phyloP scores from a whole-genome alignment of 2,888 invertebrate species.

The Chrysolina haemoptera region DNA sequence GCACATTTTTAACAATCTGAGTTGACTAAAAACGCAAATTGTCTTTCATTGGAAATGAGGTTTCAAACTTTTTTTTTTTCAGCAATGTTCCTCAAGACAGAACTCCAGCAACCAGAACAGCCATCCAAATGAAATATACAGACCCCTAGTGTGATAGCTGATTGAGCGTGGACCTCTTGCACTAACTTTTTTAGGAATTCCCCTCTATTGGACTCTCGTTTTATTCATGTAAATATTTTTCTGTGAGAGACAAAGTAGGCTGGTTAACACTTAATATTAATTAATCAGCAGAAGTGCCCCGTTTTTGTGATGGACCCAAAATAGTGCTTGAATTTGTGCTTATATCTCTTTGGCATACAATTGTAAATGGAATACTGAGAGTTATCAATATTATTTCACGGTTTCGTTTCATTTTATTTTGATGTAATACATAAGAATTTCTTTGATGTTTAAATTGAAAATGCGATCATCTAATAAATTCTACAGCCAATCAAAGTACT shows the following conservation, averaged over 20 bases:
- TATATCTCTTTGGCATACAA: slow-evolving; percentile 46
- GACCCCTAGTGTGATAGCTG: slow-evolving; percentile 82
- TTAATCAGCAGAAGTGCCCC: slow-evolving; percentile 57
- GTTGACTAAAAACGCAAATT: too few species aligned
- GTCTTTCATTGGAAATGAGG: not conserved
- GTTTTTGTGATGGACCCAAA: slow-evolving; percentile 53
- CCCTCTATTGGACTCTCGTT: slow-evolving; percentile 69
- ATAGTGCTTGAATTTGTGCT: slow-evolving; percentile 54
- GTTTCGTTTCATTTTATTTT: slow-evolving; percentile 18
- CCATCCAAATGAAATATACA: slow-evolving; percentile 86
- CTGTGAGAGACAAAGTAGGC: slow-evolving; percentile 37
- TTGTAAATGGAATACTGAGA: slow-evolving; percentile 24
- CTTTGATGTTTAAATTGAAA: slow-evolving; percentile 32
- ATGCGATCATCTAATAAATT: slow-evolving; percentile 31
- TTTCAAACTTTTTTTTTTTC: slow-evolving; percentile 67
- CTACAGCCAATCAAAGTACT: slow-evolving; percentile 7
- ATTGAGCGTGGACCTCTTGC: slow-evolving; percentile 79
- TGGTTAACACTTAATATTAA: slow-evolving; percentile 25
- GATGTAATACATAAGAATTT: slow-evolving; percentile 31
- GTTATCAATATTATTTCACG: slow-evolving; percentile 9
- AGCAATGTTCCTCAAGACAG: slow-evolving; percentile 85
- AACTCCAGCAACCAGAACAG: slow-evolving; percentile 88
- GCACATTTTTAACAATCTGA: too few species aligned
- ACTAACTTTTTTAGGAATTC: slow-evolving; percentile 76
- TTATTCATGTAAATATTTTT: slow-evolving; percentile 67